Conservation (phyloP, 2,888 invertebrate genomes). For the Tiphia femorata region DNA sequence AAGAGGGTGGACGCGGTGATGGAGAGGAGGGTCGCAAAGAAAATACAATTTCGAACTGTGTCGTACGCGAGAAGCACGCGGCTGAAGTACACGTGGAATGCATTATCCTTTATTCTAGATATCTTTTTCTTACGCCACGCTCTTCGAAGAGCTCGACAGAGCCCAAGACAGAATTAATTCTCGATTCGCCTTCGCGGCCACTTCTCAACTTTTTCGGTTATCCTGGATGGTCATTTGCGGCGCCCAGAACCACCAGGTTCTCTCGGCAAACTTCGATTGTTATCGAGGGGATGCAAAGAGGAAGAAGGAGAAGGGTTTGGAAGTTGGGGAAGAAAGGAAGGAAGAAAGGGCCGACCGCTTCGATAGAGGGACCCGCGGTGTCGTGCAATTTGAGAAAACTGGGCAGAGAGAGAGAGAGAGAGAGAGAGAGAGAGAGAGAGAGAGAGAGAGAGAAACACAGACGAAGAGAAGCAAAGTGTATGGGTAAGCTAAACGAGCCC, state of each 20-base stretch:
- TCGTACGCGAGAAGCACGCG: too few relatives aligned
- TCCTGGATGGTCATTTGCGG: slow-evolving; percentile 22
- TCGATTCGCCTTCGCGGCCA: background rate
- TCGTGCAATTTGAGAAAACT: background rate
- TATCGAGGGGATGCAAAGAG: slow-evolving; percentile 11
- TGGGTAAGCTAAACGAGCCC: slow-evolving; percentile 33
- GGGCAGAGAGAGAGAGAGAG: background rate
- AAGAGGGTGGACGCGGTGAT: too few relatives aligned
- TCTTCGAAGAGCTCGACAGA: background rate
- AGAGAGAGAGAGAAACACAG: background rate
- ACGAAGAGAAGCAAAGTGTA: background rate
- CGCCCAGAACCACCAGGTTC: slow-evolving; percentile 19
- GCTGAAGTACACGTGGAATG: too few relatives aligned
- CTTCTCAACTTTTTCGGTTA: slow-evolving; percentile 22
- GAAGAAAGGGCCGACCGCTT: background rate
- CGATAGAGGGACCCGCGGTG: too few relatives aligned
- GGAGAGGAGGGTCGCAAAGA: slow-evolving; percentile 1
- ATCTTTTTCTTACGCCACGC: too few relatives aligned
- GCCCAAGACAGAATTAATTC: background rate
- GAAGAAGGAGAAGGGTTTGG: background rate
- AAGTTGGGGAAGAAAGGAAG: slow-evolving; percentile 9
- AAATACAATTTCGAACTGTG: slow-evolving; percentile 8
- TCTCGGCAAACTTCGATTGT: slow-evolving; percentile 38
- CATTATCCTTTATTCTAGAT: too few relatives aligned
- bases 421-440: background rate